Evolutionary conservation across 2,888 invertebrate genomes (phyloP).

Genomic region (Orthosia gracilis): DNA sequence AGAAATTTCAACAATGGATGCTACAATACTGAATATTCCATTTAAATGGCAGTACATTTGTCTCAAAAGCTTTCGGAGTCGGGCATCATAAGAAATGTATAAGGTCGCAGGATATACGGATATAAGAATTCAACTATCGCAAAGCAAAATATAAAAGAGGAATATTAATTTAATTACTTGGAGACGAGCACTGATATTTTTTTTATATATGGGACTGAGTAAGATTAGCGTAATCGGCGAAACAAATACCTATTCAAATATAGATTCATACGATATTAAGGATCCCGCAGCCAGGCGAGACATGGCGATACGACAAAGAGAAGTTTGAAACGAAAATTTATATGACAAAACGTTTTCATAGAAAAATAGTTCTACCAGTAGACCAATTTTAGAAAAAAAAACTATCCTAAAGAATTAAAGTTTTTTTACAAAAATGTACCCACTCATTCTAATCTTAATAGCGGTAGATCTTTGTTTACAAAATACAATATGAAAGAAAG

Average conservation of each 20-base stretch:
- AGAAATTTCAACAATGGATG: slow-evolving; percentile 85
- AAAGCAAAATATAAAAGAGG: slow-evolving; percentile 40
- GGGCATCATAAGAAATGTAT: slow-evolving; percentile 86
- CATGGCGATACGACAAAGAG: neutral
- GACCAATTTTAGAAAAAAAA: no score
- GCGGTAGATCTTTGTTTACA: slow-evolving; percentile 24
- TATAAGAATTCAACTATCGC: slow-evolving; percentile 75
- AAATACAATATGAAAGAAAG: slow-evolving; percentile 29
- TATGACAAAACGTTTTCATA: no score
- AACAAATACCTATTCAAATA: neutral
- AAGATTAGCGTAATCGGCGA: neutral
- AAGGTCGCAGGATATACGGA: slow-evolving; percentile 77
- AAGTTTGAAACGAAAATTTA: no score
- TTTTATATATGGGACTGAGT: neutral
- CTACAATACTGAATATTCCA: slow-evolving; percentile 87
- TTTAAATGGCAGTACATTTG: slow-evolving; percentile 87
- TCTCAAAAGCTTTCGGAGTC: slow-evolving; percentile 83
- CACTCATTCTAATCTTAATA: slow-evolving; percentile 3
- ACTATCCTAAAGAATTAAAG: neutral
- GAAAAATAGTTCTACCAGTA: neutral
- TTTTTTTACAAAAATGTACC: neutral
- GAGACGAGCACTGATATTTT: neutral
- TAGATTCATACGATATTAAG: no score
- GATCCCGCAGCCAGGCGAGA: neutral
- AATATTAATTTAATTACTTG: slow-evolving; percentile 52